A percentile compares a stretch with the other conserved stretches of the same genome.
Evolutionary conservation across 2,113 vertebrate species (phyloP).

Genomic region (Machaerirhynchus nigripectus): DNA sequence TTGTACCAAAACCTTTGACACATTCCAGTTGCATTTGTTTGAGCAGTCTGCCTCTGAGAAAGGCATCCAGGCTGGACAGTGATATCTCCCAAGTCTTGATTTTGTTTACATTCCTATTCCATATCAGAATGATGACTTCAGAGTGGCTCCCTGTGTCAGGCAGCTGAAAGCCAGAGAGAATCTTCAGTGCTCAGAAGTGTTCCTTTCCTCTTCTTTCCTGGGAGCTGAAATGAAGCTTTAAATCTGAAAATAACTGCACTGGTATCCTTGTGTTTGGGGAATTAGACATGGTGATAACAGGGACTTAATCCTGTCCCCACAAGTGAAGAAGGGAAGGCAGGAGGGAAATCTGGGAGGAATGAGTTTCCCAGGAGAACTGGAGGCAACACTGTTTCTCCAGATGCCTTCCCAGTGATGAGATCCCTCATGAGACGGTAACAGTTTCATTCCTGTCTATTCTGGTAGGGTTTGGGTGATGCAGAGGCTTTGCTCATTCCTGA

Average conservation of each 20-base stretch:
- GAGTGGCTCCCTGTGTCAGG: neutral
- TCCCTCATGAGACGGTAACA: neutral
- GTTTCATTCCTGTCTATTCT: neutral
- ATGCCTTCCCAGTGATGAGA: neutral
- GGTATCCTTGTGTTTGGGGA: neutral
- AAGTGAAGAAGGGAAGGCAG: neutral
- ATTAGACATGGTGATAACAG: neutral
- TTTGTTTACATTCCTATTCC: conserved; percentile 57
- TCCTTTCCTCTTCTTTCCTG: neutral
- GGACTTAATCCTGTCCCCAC: neutral
- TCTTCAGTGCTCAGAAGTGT: neutral
- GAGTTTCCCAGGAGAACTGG: neutral
- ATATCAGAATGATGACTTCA: conserved; percentile 29
- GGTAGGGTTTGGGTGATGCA: neutral
- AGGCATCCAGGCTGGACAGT: neutral
- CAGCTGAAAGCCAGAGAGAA: neutral
- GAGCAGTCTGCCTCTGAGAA: neutral
- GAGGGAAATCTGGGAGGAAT: neutral
- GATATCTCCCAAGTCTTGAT: neutral
- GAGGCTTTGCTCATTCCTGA: neutral
- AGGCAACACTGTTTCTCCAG: neutral
- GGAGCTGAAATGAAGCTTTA: neutral
- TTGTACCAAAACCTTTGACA: neutral
- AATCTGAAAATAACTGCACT: neutral
- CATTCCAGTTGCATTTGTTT: neutral